These are phyloP conservation scores for Drosophila dives DNA, from an alignment of 2,888 invertebrate species.

Conservation along the genomic window DNA sequence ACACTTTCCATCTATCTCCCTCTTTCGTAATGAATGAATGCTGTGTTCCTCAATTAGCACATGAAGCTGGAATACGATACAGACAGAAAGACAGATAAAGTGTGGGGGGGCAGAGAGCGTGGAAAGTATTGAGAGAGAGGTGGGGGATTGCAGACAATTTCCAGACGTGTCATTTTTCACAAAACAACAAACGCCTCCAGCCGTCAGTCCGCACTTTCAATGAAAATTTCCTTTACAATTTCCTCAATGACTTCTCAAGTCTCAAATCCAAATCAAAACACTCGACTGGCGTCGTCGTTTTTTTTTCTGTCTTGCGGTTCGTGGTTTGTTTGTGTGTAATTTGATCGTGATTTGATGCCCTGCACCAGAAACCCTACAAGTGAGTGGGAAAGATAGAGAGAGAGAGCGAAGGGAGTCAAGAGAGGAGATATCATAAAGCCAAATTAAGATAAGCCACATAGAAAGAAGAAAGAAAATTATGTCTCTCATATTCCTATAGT, in stretches of 20 bases:
- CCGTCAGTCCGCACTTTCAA: conserved; percentile 62
- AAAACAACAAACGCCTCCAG: conserved; percentile 60
- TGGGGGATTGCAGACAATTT: conserved; percentile 27
- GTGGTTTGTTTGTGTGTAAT: conserved; percentile 60
- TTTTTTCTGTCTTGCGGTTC: conserved; percentile 43
- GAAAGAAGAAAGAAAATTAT: conserved; percentile 55
- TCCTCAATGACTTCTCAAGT: conserved; percentile 62
- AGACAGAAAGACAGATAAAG: background rate
- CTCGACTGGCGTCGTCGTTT: conserved; percentile 50
- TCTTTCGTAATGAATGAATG: conserved; percentile 46
- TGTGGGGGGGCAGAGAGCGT: background rate
- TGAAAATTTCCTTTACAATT: conserved; percentile 62
- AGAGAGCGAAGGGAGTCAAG: conserved; percentile 36
- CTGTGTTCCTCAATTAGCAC: conserved; percentile 43
- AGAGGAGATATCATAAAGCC: conserved; percentile 69
- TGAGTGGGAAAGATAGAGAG: conserved; percentile 24
- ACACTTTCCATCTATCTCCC: background rate
- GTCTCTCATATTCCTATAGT: conserved; percentile 25
- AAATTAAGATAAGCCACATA: conserved; percentile 74
- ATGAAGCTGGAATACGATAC: conserved; percentile 21
- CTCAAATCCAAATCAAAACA: conserved; percentile 41
- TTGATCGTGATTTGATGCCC: conserved; percentile 72
- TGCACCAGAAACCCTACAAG: conserved; percentile 66
- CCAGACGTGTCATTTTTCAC: conserved; percentile 75
- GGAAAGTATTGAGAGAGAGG: too few species aligned